Percentiles rank a stretch among this genome's conserved stretches.
phyloP scores from a whole-genome alignment of 23 tunicate genomes.

The Oikopleura dioica region DNA sequence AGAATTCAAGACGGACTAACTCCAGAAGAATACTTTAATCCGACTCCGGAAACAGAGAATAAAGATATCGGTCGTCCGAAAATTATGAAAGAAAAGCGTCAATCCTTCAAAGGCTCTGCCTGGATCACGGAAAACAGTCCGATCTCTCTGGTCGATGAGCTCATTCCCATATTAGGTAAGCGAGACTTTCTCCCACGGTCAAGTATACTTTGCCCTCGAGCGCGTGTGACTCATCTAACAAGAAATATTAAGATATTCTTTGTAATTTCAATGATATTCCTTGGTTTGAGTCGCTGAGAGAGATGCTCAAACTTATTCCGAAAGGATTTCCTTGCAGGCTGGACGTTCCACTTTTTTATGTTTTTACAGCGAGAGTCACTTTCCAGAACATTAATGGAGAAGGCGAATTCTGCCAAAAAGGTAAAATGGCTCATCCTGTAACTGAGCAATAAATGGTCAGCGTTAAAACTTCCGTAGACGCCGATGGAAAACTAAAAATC shows the following conservation, averaged over 20 bases:
- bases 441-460: background rate
- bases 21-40: slow-evolving; percentile 3
- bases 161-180: slow-evolving; percentile 18
- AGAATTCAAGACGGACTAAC: slow-evolving; percentile 13
- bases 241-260: too few species aligned
- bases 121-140: slow-evolving; percentile 15
- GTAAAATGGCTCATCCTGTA: background rate
- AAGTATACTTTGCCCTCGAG: too few species aligned
- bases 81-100: slow-evolving; percentile 9
- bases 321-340: slow-evolving; percentile 15
- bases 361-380: slow-evolving; percentile 16
- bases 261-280: background rate
- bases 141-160: slow-evolving; percentile 9
- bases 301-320: slow-evolving; percentile 10
- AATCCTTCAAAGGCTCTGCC: slow-evolving; percentile 13
- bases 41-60: background rate
- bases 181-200: too few species aligned
- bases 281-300: background rate
- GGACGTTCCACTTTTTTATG: slow-evolving; percentile 17
- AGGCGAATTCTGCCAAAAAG: background rate
- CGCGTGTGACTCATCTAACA: too few species aligned
- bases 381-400: slow-evolving; percentile 14
- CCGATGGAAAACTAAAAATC: background rate
- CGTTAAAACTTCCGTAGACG: background rate
- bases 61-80: slow-evolving; percentile 17